Evolutionary conservation across 2,113 vertebrate genomes (phyloP).

Genomic region (Cercocebus atys): DNA sequence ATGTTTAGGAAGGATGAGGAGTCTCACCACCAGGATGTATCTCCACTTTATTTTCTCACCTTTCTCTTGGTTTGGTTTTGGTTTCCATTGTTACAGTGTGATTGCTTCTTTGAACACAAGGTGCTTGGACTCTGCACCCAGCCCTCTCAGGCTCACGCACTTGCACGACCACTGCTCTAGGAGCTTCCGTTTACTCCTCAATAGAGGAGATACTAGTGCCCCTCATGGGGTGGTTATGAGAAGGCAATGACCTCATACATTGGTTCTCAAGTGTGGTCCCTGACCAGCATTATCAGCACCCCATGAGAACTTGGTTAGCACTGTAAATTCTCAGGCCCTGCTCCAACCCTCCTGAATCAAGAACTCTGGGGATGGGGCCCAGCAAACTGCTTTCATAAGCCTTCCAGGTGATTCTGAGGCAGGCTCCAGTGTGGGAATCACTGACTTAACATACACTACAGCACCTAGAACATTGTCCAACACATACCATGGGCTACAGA

Average conservation of each 20-base stretch:
- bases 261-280: neutral
- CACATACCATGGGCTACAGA: neutral
- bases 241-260: neutral
- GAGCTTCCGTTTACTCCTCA: neutral
- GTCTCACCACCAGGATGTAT: too few relatives aligned
- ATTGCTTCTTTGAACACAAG: too few relatives aligned
- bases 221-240: neutral
- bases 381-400: neutral
- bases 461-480: neutral
- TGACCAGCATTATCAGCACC: neutral
- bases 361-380: neutral
- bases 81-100: neutral
- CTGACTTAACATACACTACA: neutral
- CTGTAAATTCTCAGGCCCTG: neutral
- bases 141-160: neutral
- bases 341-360: neutral
- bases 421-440: neutral
- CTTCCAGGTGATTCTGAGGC: neutral
- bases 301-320: neutral
- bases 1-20: neutral
- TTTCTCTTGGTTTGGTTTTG: neutral
- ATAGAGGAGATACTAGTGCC: neutral
- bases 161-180: neutral
- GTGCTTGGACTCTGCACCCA: neutral
- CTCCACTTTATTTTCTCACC: too few relatives aligned